Base-by-base conservation (phyloP, 2,888 invertebrate genomes). In the Patella depressa region DNA sequence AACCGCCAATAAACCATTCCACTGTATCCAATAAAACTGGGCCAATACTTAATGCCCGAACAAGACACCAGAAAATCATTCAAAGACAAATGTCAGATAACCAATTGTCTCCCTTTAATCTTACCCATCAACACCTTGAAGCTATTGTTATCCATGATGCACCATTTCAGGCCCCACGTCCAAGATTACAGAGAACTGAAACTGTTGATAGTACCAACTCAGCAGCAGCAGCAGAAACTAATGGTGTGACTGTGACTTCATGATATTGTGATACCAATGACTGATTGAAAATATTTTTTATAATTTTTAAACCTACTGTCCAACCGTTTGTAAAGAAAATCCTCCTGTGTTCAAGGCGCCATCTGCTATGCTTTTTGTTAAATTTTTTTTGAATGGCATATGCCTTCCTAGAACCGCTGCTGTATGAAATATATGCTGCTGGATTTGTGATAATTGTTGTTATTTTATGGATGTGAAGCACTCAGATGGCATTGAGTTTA, bases 141-240 rank as follows among this genome's bases (percentile, higher is more conserved):
- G 85, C 86, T 29, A 88, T 88, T 45, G 85, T 87, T 17, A 87
- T 87, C 69, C 88, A 88, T 65, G 87, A 85, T 17, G 82, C 85
- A 3, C 88, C 87, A 0, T 72, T 85, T 7, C 80, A 85, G 15
- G 82, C 85, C 3, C 88, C 87, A 0, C 72, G 84, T 7, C 80
- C 81, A 2, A 79, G 81, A 45, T 55, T 80, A 55, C 77, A 78
- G 5, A 76, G 81, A 9, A 79, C 78, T 53, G 72, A 65, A 14
- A 65, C 65, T 11, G 14, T 65, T 24, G 65, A 65, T 24, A 65
- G 65, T 65, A 65, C 65, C 24, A 65, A 24, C 24, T 65, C 65
- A 24, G 19, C 65, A 12, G 24, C 65, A 3, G 65, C 65, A 24
- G 65, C 65, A 24, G 65, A 65, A 14, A 24, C 24, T 65, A 65